Evolutionary conservation across 2,113 vertebrate genomes (phyloP).

Genomic region (Rhombomys opimus): DNA sequence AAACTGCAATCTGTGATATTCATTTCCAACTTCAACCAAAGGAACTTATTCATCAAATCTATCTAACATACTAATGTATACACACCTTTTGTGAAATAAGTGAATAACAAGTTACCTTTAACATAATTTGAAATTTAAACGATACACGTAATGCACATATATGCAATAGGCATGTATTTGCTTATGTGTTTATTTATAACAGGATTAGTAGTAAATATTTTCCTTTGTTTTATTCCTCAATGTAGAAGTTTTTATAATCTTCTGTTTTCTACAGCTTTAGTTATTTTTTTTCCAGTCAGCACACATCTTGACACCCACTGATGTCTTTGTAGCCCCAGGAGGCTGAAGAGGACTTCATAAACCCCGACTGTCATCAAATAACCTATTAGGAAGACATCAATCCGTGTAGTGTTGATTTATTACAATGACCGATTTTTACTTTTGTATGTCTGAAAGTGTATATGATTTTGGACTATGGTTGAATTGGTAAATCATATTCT

Average conservation of each 20-base stretch:
- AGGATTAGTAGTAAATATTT: neutral
- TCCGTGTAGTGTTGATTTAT: neutral
- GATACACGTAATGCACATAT: neutral
- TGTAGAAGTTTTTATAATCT: neutral
- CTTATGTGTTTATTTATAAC: neutral
- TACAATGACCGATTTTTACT: neutral
- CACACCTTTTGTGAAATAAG: neutral
- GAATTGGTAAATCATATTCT: neutral
- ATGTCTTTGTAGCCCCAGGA: neutral
- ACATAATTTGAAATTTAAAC: neutral
- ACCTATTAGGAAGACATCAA: neutral
- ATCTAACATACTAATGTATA: neutral
- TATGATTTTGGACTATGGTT: neutral
- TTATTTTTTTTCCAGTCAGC: neutral
- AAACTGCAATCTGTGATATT: neutral
- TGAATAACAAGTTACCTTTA: neutral
- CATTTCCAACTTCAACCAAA: neutral
- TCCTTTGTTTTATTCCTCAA: neutral
- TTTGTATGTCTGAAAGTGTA: neutral
- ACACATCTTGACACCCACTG: neutral
- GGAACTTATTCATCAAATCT: neutral
- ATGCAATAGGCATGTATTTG: neutral
- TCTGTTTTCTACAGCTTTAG: neutral
- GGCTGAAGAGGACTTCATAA: neutral
- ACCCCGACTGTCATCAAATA: neutral